Conservation (phyloP, 2,888 invertebrate species). For the Pammene fasciana region DNA sequence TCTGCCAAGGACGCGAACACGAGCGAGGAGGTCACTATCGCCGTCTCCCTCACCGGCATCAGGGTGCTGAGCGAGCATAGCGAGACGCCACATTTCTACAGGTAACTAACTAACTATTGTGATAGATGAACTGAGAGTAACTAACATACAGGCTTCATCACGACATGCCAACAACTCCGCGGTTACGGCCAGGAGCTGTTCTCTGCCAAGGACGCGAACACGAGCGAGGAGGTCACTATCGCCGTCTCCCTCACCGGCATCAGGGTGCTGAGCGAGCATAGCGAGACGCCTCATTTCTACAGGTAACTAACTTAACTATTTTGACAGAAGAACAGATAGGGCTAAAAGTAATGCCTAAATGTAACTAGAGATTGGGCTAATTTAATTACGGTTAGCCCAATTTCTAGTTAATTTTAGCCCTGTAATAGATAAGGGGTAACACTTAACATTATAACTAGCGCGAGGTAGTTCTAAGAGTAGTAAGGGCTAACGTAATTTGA, state of each 20-base stretch:
- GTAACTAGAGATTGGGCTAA: too few relatives aligned
- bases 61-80: slow-evolving; percentile 87
- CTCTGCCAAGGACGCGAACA: slow-evolving; percentile 91
- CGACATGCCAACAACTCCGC: slow-evolving; percentile 95
- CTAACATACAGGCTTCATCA: slow-evolving; percentile 97
- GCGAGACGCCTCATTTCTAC: slow-evolving; percentile 86
- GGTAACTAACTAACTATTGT: slow-evolving; percentile 74
- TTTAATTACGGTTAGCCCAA: too few relatives aligned
- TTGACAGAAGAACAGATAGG: too few relatives aligned
- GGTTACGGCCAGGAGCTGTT: slow-evolving; percentile 98
- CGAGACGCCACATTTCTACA: slow-evolving; percentile 86
- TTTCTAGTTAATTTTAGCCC: too few relatives aligned
- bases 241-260: slow-evolving; percentile 96
- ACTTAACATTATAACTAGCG: too few relatives aligned
- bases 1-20: slow-evolving; percentile 91
- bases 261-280: slow-evolving; percentile 87
- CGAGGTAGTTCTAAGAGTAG: too few relatives aligned
- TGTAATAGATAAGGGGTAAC: too few relatives aligned
- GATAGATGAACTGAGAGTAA: too few relatives aligned
- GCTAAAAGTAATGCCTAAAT: too few relatives aligned
- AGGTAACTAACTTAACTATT: slow-evolving; percentile 77
- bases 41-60: slow-evolving; percentile 95
- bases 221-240: slow-evolving; percentile 90
- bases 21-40: slow-evolving; percentile 91
- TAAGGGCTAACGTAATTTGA: too few relatives aligned